Base-by-base conservation (phyloP, 2,113 vertebrate species). In the Hyla sarda region DNA sequence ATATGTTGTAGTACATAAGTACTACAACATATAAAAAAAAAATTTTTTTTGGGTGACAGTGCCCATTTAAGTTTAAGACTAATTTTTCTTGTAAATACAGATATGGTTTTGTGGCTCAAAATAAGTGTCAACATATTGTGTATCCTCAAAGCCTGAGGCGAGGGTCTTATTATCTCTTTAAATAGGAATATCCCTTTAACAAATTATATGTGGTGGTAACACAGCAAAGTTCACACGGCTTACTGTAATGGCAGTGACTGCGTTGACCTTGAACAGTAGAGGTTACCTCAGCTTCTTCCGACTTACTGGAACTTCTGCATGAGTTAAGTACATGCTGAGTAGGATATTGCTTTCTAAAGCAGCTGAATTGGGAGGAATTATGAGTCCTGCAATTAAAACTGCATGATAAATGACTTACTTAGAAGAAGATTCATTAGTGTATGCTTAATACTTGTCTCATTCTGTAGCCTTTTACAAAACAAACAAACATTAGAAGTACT, bases 381-480 rank as follows among this genome's bases (percentile, higher is more conserved):
- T 48, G 34, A 84, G 73, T 28, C 58, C 37, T 84, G 83, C 73
- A 84, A 84, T 84, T 84, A 84, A 84, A 84, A 65, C 5, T 77
- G 72, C 72, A 84, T 84, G 83, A 84, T 84, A 77, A 84, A 84
- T 84, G 56, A 37, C 83, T 84, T 65, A 28, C 34, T 84, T 65
- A 84, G 72, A 84, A 47, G 16, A 84, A 76, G 50, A 62, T 76
- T 84, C 52, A 84, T 84, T 84, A 84, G 83, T 84, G 37, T 84
- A 65, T 84, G 50, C 73, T n/a, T 84, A 76, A 76, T 56, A 32
- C 56, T 67, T 84, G 72, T 50, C 83, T 84, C 47, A 76, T 75
- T 32, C 56, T 77, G 54, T 84, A 84, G 75, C 56, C 41, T 76
- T 65, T 74, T 34, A 62, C 19, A 76, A 84, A 84, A 48, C 56